These are phyloP conservation scores for Aselliscus stoliczkanus DNA, from an alignment of 2,797 vertebrate species.

Conservation along the genomic window DNA sequence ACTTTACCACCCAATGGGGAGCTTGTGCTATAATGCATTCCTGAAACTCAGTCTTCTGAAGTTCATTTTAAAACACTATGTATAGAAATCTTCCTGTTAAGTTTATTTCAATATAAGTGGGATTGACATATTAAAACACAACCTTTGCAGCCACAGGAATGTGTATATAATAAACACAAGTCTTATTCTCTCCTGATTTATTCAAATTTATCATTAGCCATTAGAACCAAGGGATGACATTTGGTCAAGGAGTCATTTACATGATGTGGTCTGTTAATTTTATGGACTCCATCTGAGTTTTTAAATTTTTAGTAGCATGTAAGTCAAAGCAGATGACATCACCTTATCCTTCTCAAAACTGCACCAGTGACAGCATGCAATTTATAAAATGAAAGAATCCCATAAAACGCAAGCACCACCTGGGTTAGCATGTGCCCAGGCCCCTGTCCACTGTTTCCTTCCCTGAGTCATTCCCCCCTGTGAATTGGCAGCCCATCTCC, in stretches of 20 bases:
- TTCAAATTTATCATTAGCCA: not conserved
- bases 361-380: not conserved
- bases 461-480: not conserved
- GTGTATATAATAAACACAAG: not conserved
- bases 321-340: constrained; percentile 27
- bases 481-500: constrained; percentile 39
- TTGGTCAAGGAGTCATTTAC: not conserved
- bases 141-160: not conserved
- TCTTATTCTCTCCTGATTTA: not conserved
- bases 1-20: not conserved
- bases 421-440: not conserved
- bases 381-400: not conserved
- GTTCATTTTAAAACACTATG: not conserved
- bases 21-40: fast-evolving
- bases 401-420: not conserved
- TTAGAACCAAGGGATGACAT: not conserved
- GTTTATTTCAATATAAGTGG: not conserved
- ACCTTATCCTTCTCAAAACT: not conserved
- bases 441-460: not conserved
- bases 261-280: not conserved
- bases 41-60: not conserved
- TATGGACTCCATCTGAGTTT: not conserved
- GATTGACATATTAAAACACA: not conserved
- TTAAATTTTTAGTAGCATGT: not conserved
- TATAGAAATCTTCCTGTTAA: not conserved